Evolutionary conservation across 2,888 invertebrate genomes (phyloP).

Genomic region (Sepioteuthis lessoniana): DNA sequence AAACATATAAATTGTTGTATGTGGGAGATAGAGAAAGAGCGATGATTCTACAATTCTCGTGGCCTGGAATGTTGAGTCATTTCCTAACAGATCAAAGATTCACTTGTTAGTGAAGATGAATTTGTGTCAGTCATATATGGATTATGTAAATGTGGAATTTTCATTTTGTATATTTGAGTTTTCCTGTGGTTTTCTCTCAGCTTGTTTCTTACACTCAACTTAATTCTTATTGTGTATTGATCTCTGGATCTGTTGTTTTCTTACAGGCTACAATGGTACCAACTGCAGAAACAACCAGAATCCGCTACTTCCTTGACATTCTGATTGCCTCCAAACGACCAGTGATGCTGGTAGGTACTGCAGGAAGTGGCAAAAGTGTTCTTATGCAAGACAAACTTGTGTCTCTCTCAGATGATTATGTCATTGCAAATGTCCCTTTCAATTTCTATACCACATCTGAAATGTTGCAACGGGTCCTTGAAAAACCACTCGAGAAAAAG

Average conservation of each 20-base stretch:
- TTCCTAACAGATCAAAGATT: too few relatives aligned
- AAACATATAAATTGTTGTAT: too few relatives aligned
- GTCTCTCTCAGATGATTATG: conserved; percentile 85
- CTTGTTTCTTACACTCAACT: too few relatives aligned
- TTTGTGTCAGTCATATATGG: too few relatives aligned
- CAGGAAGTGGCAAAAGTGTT: conserved; percentile 96
- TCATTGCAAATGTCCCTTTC: conserved; percentile 92
- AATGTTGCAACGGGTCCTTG: conserved; percentile 83
- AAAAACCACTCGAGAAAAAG: conserved; percentile 96
- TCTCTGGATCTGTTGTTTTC: neutral
- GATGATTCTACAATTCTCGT: too few relatives aligned
- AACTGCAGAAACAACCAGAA: conserved; percentile 92
- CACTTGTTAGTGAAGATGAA: too few relatives aligned
- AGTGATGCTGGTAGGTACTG: conserved; percentile 94
- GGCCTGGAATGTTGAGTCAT: too few relatives aligned
- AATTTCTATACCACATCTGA: conserved; percentile 94
- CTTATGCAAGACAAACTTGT: conserved; percentile 88
- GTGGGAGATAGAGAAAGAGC: too few relatives aligned
- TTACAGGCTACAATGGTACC: conserved; percentile 90
- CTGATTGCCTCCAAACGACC: conserved; percentile 91
- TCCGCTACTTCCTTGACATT: conserved; percentile 90
- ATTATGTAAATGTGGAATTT: too few relatives aligned
- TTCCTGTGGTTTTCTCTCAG: too few relatives aligned
- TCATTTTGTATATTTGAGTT: too few relatives aligned
- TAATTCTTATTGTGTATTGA: too few relatives aligned